Evolutionary conservation across 2,888 invertebrate species (phyloP).

Genomic region (Hydroisotoma schaefferi): DNA sequence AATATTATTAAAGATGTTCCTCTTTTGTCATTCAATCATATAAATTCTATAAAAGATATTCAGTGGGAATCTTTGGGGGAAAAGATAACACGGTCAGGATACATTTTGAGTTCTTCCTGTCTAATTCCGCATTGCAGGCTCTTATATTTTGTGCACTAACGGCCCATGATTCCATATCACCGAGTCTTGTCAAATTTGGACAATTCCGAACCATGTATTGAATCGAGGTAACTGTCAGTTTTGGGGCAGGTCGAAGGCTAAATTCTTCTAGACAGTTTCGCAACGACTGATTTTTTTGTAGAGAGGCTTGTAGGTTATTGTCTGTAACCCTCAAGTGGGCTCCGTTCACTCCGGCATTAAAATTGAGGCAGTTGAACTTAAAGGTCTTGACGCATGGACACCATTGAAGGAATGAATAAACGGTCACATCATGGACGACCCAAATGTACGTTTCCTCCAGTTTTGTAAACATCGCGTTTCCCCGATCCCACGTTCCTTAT

Average conservation of each 20-base stretch:
- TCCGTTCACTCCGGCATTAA: background rate
- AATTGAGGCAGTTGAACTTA: slow-evolving; percentile 22
- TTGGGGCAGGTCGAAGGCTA: slow-evolving; percentile 17
- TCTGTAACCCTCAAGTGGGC: background rate
- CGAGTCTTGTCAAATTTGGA: slow-evolving; percentile 20
- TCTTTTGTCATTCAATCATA: no score
- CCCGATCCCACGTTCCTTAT: slow-evolving; percentile 16
- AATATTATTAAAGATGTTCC: no score
- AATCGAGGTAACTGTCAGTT: slow-evolving; percentile 8
- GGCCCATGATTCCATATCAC: slow-evolving; percentile 30
- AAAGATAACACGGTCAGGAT: slow-evolving; percentile 29
- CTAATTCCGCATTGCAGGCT: slow-evolving; percentile 18
- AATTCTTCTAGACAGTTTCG: slow-evolving; percentile 11
- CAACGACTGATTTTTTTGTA: slow-evolving; percentile 7
- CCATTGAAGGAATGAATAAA: slow-evolving; percentile 13
- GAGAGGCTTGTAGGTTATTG: background rate
- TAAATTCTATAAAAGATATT: no score
- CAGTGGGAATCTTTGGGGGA: slow-evolving; percentile 28
- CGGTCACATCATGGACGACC: slow-evolving; percentile 18
- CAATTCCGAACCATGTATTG: slow-evolving; percentile 8
- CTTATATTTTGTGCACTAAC: slow-evolving; percentile 12
- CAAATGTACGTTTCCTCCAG: slow-evolving; percentile 26
- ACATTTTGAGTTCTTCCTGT: slow-evolving; percentile 23
- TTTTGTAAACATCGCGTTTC: slow-evolving; percentile 13
- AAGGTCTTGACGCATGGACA: slow-evolving; percentile 21